A percentile compares a stretch with the other conserved stretches of the same genome.
Conservation (phyloP, 2,797 vertebrate genomes). For the Typhlichthys eigenmanni region DNA sequence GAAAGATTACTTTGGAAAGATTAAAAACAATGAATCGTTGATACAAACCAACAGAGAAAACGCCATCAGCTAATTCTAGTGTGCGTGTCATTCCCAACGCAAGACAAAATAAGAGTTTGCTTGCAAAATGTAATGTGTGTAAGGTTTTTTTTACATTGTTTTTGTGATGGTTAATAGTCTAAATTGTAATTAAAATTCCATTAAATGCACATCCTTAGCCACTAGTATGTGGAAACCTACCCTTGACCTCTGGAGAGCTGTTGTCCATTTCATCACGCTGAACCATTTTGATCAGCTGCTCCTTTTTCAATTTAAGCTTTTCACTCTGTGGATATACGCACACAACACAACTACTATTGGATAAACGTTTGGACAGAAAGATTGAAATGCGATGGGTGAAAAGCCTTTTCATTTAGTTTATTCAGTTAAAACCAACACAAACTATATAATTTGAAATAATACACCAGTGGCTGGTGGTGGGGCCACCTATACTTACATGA, state of each 20-base stretch:
- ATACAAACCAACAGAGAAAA: too few species aligned
- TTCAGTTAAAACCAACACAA: neutral
- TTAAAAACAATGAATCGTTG: too few species aligned
- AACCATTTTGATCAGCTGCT: conserved; percentile 87
- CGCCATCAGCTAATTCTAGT: too few species aligned
- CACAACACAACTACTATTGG: neutral
- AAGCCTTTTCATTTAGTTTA: too few species aligned
- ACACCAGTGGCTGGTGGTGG: neutral
- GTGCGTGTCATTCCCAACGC: too few species aligned
- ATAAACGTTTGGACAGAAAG: neutral
- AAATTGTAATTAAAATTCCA: too few species aligned
- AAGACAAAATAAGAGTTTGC: too few species aligned
- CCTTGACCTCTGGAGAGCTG: conserved; percentile 83
- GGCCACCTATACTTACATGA: conserved; percentile 78
- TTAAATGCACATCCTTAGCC: neutral
- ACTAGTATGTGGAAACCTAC: conserved; percentile 67
- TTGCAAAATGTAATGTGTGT: too few species aligned
- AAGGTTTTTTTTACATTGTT: too few species aligned
- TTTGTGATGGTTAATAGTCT: too few species aligned
- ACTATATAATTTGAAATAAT: neutral
- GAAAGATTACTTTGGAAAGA: too few species aligned
- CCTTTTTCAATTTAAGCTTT: conserved; percentile 83
- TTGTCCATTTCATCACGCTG: conserved; percentile 80
- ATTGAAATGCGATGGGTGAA: neutral
- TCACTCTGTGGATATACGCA: conserved; percentile 78